A percentile compares a stretch with the other conserved stretches of the same genome.
These are phyloP conservation scores for Brachypodius melanocephalos DNA, from an alignment of 2,113 vertebrate species.

Conservation along the genomic window DNA sequence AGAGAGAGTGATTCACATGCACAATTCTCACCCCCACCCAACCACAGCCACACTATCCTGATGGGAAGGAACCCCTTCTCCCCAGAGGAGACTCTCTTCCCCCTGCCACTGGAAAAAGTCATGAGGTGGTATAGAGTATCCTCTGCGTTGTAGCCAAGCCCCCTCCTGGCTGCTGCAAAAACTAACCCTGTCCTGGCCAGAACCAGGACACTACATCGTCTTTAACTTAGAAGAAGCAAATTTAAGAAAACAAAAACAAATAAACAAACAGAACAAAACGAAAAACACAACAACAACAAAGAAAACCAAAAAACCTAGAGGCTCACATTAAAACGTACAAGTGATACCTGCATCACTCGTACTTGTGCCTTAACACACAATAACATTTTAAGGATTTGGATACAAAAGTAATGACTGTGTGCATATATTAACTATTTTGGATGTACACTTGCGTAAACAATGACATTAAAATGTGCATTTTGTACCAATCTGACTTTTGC, in stretches of 20 bases:
- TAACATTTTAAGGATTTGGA: background rate
- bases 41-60: accelerated
- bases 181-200: background rate
- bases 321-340: background rate
- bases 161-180: background rate
- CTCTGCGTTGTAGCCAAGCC: background rate
- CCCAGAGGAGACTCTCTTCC: background rate
- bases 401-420: background rate
- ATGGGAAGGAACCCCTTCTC: background rate
- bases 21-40: background rate
- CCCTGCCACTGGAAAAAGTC: background rate
- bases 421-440: background rate
- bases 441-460: background rate
- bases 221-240: background rate
- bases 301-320: background rate
- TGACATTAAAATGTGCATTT: background rate
- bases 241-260: background rate
- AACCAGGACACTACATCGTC: background rate
- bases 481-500: background rate
- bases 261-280: background rate
- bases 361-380: background rate
- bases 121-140: background rate
- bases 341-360: background rate
- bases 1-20: background rate
- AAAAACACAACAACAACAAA: background rate